These are phyloP conservation scores for Isurus oxyrinchus DNA, from an alignment of 2,113 vertebrate genomes.

Conservation along the genomic window DNA sequence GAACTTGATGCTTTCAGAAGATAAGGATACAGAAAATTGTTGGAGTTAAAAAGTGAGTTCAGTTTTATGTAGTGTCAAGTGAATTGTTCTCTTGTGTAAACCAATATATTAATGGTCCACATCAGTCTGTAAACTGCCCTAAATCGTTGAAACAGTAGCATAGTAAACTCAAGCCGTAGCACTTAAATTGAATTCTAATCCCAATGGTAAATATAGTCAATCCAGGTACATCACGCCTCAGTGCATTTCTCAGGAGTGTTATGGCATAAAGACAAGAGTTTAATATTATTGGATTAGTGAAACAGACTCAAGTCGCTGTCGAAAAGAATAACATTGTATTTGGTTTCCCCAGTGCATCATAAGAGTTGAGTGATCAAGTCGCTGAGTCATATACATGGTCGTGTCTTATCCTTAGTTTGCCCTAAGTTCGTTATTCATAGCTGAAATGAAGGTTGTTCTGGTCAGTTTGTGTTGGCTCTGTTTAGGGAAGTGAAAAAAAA, in stretches of 20 bases:
- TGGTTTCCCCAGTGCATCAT: not conserved
- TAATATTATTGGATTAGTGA: constrained; percentile 17
- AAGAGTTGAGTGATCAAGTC: not conserved
- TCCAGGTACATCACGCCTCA: constrained; percentile 14
- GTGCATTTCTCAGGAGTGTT: constrained; percentile 12
- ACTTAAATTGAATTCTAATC: constrained; percentile 26
- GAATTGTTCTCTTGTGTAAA: constrained; percentile 15
- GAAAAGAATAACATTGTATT: not conserved
- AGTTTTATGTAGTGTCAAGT: not conserved
- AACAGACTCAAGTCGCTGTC: not conserved
- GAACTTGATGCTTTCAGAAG: not conserved
- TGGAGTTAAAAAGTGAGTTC: not conserved
- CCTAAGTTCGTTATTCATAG: not conserved
- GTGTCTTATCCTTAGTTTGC: not conserved
- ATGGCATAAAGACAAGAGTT: constrained; percentile 5
- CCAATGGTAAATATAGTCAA: not conserved
- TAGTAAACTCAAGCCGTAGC: not conserved
- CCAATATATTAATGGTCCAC: constrained; percentile 11
- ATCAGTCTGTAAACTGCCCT: constrained; percentile 9
- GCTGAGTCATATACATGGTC: not conserved
- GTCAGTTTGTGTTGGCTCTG: not conserved
- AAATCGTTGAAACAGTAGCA: not conserved
- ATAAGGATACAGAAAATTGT: not conserved
- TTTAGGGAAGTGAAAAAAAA: not conserved
- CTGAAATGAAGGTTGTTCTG: not conserved